Evolutionary conservation across 2,113 vertebrate genomes (phyloP), one percentile per base, ranked within the genome.

Genomic region (Callipepla californica): DNA sequence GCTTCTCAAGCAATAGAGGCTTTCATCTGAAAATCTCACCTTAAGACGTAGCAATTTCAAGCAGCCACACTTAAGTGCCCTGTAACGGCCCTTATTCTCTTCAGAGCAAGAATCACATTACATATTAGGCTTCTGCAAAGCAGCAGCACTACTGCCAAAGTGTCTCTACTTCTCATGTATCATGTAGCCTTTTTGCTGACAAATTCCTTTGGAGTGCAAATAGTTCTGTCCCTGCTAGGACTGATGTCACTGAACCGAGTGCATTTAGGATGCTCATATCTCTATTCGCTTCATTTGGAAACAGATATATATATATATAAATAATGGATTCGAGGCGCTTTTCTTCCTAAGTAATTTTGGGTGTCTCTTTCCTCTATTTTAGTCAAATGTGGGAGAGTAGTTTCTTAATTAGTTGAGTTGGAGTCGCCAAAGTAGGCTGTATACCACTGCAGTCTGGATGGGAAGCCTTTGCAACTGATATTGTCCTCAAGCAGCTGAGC

Each of bases 121-220:
- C 96, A 76, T 76, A 73, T 51, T 74, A 65, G 79, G 89, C 83
- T 97, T 96, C 93, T 97, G 94, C 97, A 97, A 98, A 97, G 94
- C 93, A 96, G 58, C 82, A 96, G 30, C 87, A 62, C 58, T 85
- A 47, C 88, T 97, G 96, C 87, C 94, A 93, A 93, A 94, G 63
- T 76, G 87, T 96, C 94, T 96, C 95, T 92, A 57, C n/a, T 96
- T 98, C 97, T 98, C 97, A 92, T 78, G 72, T 98, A 87, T 98
- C 97, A 13, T 4, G 23, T 96, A 96, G 95, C 94, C 95, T 67
- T 96, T 96, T 69, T 91, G 95, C 91, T 95, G 90, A 97, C 97
- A 97, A 97, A 98, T 96, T 96, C 92, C 94, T 67, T 95, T 92
- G 89, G 76, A 93, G 96, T 95, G 77, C 92, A 80, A 91, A 97